A percentile compares a stretch with the other conserved stretches of the same genome.
Conservation (phyloP, 1,140 invertebrate species). For the Ceratina japonica region DNA sequence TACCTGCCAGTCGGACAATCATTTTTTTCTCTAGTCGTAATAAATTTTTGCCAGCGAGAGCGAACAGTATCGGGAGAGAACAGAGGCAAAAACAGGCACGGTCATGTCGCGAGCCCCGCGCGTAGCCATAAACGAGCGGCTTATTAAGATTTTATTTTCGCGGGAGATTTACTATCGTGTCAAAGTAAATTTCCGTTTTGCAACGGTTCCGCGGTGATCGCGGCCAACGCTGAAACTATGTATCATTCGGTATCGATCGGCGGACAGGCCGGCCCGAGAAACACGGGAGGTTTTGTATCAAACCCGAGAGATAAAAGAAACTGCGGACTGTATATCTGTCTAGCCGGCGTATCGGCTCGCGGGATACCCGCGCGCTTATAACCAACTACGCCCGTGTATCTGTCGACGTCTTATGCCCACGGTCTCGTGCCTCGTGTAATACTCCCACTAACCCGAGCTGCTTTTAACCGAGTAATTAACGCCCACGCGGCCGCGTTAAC, state of each 20-base stretch:
- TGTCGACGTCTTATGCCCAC: constrained; percentile 49
- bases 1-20: not conserved
- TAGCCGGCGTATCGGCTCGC: not conserved
- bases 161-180: constrained; percentile 7
- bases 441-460: constrained; percentile 50
- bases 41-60: no score
- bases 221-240: not conserved
- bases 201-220: not conserved
- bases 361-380: constrained; percentile 10
- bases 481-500: constrained; percentile 44
- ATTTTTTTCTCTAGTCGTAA: not conserved
- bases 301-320: not conserved
- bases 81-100: not conserved
- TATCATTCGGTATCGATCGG: not conserved
- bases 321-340: constrained; percentile 15
- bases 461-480: constrained; percentile 64
- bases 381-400: constrained; percentile 38
- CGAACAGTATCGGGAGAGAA: not conserved
- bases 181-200: constrained; percentile 13
- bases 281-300: constrained; percentile 23
- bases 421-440: constrained; percentile 44
- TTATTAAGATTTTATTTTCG: not conserved
- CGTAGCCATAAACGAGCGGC: not conserved
- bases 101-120: not conserved
- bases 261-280: not conserved